A percentile compares a stretch with the other conserved stretches of the same genome.
Conservation (phyloP, 2,888 invertebrate species). For the Amblyjoppa proteus region DNA sequence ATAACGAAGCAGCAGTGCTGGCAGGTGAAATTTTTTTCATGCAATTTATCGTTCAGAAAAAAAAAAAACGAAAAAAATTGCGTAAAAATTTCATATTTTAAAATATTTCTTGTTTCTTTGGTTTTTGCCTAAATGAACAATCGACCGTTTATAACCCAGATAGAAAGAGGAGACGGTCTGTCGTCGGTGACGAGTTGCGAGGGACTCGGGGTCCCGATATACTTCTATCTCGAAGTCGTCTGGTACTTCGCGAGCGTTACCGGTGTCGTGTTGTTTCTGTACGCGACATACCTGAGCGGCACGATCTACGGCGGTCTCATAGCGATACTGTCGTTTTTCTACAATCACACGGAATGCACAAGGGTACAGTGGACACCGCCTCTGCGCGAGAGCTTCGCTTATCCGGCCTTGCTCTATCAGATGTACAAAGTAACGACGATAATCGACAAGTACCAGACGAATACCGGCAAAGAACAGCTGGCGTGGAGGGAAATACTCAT, state of each 20-base stretch:
- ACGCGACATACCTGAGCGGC: conserved; percentile 89
- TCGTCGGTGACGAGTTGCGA: conserved; percentile 90
- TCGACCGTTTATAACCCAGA: conserved; percentile 77
- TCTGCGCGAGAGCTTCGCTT: conserved; percentile 94
- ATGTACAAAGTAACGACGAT: conserved; percentile 88
- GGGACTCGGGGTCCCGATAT: conserved; percentile 92
- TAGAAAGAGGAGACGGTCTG: conserved; percentile 88
- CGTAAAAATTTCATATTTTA: background rate
- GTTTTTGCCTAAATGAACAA: conserved; percentile 38
- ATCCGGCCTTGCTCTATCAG: conserved; percentile 92
- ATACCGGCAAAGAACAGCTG: conserved; percentile 67
- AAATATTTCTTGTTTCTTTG: background rate
- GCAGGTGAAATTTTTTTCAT: conserved; percentile 83
- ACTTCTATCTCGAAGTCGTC: conserved; percentile 93
- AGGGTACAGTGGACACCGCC: conserved; percentile 95
- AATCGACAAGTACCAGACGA: conserved; percentile 73
- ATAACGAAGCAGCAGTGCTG: conserved; percentile 79
- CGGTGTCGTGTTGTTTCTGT: conserved; percentile 89
- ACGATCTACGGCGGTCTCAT: conserved; percentile 91
- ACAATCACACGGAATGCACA: conserved; percentile 93
- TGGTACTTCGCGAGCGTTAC: conserved; percentile 92
- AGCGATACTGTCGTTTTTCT: conserved; percentile 90
- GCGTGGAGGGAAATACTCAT: conserved; percentile 69
- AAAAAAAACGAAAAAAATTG: conserved; percentile 19
- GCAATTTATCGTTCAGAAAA: background rate